Evolutionary conservation across 2,113 vertebrate species (phyloP).

Genomic region (Rhinoptilus africanus): DNA sequence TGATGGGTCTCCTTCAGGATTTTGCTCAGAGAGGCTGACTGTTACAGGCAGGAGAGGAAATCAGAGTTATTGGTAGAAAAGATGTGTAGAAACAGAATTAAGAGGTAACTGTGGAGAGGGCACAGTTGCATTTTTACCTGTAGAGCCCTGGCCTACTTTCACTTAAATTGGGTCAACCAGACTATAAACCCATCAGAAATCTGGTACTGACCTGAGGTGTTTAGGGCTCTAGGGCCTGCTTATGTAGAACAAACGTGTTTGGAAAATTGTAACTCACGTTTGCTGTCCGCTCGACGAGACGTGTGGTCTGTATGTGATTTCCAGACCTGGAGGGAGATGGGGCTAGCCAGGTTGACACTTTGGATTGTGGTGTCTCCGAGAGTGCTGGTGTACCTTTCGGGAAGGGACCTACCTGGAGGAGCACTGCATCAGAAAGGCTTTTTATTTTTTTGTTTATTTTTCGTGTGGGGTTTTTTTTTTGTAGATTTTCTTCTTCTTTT

Average conservation of each 20-base stretch:
- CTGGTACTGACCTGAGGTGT: not conserved
- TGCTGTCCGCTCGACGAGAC: not conserved
- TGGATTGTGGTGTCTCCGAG: not conserved
- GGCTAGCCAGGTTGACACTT: not conserved
- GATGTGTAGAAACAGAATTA: not conserved
- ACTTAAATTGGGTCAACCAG: constrained; percentile 18
- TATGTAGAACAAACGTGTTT: not conserved
- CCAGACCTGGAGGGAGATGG: not conserved
- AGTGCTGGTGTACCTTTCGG: not conserved
- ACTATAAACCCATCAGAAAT: not conserved
- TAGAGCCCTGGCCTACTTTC: constrained; percentile 27
- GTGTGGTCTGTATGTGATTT: not conserved
- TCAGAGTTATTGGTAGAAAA: not conserved
- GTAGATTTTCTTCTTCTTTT: not conserved
- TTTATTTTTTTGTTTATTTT: not conserved
- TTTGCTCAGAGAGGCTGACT: not conserved
- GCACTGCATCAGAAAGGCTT: not conserved
- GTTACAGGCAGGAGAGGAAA: not conserved
- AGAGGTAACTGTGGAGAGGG: not conserved
- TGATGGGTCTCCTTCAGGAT: not conserved
- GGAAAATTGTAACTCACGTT: not conserved
- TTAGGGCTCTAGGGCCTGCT: not conserved
- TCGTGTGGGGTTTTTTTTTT: not conserved
- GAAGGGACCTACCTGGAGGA: not conserved
- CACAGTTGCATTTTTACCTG: not conserved